Evolutionary conservation across 2,113 vertebrate species (phyloP).

Genomic region (Pan paniscus): DNA sequence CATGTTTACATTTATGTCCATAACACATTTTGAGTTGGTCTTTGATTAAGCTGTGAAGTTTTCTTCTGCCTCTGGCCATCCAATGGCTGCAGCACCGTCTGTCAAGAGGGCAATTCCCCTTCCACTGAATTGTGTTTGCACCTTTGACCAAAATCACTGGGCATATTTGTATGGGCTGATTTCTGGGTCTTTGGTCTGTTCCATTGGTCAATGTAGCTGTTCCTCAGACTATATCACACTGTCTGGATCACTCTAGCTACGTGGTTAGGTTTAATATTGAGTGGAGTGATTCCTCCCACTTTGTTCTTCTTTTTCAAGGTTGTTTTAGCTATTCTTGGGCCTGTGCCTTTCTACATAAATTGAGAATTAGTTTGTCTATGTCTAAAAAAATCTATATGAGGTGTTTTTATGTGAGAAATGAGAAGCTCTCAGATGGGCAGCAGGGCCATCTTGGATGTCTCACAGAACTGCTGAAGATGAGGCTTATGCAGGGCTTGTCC

Average conservation of each 20-base stretch:
- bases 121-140: background rate
- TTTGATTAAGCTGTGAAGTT: background rate
- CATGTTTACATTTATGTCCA: background rate
- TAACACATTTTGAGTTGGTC: background rate
- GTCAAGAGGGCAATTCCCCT: background rate
- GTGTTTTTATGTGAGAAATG: background rate
- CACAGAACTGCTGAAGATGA: rapidly evolving
- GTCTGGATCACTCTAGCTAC: too few species aligned
- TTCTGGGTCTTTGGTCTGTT: background rate
- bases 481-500: too few species aligned
- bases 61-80: background rate
- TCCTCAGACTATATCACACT: background rate
- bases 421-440: too few species aligned
- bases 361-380: background rate
- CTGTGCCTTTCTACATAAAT: background rate
- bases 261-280: background rate
- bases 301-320: background rate
- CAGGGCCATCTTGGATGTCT: too few species aligned
- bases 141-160: background rate
- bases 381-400: background rate
- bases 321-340: background rate
- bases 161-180: rapidly evolving
- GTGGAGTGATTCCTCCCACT: background rate
- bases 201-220: rapidly evolving
- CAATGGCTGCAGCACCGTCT: background rate